These are phyloP conservation scores for Phenganax marumi DNA, from an alignment of 92 coral and sea anemone genomes.

Conservation along the genomic window DNA sequence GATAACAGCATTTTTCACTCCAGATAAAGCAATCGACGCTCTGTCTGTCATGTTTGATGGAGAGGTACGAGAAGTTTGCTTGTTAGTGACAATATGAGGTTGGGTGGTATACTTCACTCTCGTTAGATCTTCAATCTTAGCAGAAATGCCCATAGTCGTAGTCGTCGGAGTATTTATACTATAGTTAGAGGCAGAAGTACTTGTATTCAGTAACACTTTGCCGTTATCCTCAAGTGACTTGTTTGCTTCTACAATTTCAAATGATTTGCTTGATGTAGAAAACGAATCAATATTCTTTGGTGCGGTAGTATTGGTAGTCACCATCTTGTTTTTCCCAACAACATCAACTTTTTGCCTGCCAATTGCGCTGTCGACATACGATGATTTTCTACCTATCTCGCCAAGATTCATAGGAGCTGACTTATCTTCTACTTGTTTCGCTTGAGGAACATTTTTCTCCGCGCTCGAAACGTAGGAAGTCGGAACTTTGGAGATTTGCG, in stretches of 20 bases:
- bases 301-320: neutral
- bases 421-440: conserved; percentile 17
- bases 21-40: no score
- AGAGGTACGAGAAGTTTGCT: no score
- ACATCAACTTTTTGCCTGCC: conserved; percentile 4
- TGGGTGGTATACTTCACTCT: no score
- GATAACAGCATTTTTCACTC: no score
- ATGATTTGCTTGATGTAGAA: neutral
- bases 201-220: neutral
- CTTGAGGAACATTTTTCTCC: conserved; percentile 17
- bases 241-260: neutral
- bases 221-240: neutral
- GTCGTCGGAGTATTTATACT: no score
- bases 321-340: neutral
- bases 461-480: conserved; percentile 28
- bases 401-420: neutral
- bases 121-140: no score
- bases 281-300: neutral
- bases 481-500: conserved; percentile 33
- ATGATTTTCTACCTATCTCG: conserved; percentile 29
- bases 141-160: no score
- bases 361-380: conserved; percentile 41
- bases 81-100: no score
- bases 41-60: no score
- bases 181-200: no score